Conservation (phyloP, 2,888 invertebrate species). For the Drosophila pegasa region DNA sequence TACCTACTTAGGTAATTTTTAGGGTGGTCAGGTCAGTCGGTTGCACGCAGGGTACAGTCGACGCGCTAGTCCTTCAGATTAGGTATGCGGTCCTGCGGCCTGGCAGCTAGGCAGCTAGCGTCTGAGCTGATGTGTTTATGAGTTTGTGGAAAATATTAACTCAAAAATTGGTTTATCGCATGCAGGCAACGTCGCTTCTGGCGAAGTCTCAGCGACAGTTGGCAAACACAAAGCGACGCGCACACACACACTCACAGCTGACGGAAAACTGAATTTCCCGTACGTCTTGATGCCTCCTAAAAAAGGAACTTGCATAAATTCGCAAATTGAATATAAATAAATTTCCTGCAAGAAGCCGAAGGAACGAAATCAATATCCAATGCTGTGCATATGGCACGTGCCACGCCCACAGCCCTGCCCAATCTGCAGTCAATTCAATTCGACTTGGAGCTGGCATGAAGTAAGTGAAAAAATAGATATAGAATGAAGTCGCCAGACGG, state of each 20-base stretch:
- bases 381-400: constrained; percentile 57
- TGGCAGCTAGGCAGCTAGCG: neutral
- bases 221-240: constrained; percentile 21
- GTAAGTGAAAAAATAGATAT: constrained; percentile 30
- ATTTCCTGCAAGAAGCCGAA: constrained; percentile 64
- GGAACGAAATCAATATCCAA: constrained; percentile 44
- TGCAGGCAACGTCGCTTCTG: constrained; percentile 34
- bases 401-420: constrained; percentile 26
- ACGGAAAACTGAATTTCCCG: constrained; percentile 58
- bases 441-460: constrained; percentile 43
- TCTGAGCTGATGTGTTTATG: constrained; percentile 59
- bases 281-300: constrained; percentile 16
- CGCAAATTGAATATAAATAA: constrained; percentile 80
- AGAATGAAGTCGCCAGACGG: constrained; percentile 2
- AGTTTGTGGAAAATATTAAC: constrained; percentile 69
- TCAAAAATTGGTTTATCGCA: constrained; percentile 39
- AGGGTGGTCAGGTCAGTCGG: constrained; percentile 14
- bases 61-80: constrained; percentile 60
- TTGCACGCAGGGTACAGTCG: constrained; percentile 24
- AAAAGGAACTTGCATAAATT: constrained; percentile 60
- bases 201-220: constrained; percentile 33
- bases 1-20: constrained; percentile 35
- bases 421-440: constrained; percentile 67
- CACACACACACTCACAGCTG: constrained; percentile 23
- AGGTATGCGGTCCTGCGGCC: constrained; percentile 55